Evolutionary conservation across 2,888 invertebrate species (phyloP).

Genomic region (Halictus ligatus): DNA sequence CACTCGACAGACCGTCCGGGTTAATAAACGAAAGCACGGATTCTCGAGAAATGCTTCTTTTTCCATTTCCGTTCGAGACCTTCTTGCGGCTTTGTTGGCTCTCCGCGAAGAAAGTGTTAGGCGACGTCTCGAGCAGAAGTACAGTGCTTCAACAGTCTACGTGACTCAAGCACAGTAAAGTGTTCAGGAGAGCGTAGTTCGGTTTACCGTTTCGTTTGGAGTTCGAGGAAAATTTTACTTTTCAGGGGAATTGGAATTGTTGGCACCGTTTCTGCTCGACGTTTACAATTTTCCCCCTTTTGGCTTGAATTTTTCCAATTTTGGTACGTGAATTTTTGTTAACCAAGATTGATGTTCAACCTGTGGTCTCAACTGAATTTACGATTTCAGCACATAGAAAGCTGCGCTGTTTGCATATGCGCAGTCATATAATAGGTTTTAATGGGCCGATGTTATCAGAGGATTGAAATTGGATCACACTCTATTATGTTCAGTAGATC

Average conservation of each 20-base stretch:
- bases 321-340: not conserved
- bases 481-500: not conserved
- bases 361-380: not conserved
- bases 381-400: not conserved
- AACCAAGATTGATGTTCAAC: too few relatives aligned
- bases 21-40: conserved; percentile 6
- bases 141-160: not conserved
- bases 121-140: not conserved
- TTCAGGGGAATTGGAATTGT: too few relatives aligned
- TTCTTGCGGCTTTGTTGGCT: not conserved
- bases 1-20: not conserved
- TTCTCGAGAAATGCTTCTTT: not conserved
- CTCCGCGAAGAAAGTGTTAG: not conserved
- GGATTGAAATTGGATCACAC: not conserved
- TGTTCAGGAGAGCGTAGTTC: not conserved
- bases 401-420: not conserved
- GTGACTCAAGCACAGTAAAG: not conserved
- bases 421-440: not conserved
- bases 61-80: not conserved
- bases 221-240: not conserved
- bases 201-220: too few relatives aligned
- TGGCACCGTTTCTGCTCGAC: not conserved
- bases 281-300: not conserved
- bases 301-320: not conserved
- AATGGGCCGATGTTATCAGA: not conserved